These are phyloP conservation scores for Nipponia nippon DNA, from an alignment of 2,113 vertebrate species.

Conservation along the genomic window DNA sequence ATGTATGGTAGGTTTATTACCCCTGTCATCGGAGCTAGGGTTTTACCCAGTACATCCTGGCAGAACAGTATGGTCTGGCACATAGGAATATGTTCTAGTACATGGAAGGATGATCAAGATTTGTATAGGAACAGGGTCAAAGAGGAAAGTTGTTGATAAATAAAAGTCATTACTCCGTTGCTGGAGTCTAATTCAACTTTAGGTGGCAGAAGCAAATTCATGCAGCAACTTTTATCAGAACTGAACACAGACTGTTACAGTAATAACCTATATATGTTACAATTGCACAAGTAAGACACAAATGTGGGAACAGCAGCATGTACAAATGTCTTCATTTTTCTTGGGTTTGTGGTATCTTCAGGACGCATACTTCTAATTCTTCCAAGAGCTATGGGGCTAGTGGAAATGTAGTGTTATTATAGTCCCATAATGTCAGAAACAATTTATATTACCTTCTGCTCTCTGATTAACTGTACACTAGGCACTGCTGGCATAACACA, in stretches of 20 bases:
- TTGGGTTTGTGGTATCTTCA: not conserved
- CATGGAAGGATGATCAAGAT: not conserved
- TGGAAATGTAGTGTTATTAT: slow-evolving; percentile 22
- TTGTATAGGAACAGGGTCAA: not conserved
- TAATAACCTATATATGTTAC: not conserved
- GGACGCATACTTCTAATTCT: not conserved
- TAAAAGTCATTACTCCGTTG: not conserved
- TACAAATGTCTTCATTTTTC: slow-evolving; percentile 11
- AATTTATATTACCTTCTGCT: slow-evolving; percentile 45
- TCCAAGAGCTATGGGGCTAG: not conserved
- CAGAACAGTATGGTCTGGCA: not conserved
- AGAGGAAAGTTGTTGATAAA: not conserved
- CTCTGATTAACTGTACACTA: slow-evolving; percentile 37
- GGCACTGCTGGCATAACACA: slow-evolving; percentile 15
- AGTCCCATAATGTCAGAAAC: slow-evolving; percentile 32
- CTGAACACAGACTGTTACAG: not conserved
- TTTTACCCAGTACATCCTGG: not conserved
- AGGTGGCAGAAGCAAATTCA: not conserved
- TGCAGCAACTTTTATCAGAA: not conserved
- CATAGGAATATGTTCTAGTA: not conserved
- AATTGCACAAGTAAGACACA: not conserved
- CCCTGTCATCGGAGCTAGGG: not conserved
- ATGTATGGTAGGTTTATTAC: not conserved
- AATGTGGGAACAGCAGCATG: not conserved
- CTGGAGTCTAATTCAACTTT: not conserved